Evolutionary conservation across 2,113 vertebrate genomes (phyloP).

Genomic region (Hepsetus odoe): DNA sequence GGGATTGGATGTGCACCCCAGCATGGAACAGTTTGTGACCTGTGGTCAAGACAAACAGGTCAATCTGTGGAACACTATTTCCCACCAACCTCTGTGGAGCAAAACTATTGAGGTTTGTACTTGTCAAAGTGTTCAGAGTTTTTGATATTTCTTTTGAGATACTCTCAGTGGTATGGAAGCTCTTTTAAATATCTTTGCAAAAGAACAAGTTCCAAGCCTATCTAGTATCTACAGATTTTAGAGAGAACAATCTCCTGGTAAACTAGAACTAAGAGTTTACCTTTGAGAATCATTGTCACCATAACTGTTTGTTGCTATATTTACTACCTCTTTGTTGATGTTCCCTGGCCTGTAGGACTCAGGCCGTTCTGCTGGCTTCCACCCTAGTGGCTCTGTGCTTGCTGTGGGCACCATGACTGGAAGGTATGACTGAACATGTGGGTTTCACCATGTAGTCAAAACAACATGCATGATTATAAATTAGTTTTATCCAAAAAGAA

Average conservation of each 20-base stretch:
- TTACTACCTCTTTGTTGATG: conserved; percentile 27
- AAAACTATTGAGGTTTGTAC: conserved; percentile 80
- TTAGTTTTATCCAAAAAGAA: not conserved
- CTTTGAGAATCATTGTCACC: not conserved
- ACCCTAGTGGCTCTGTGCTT: conserved; percentile 83
- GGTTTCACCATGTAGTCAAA: conserved; percentile 18
- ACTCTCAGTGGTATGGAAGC: not conserved
- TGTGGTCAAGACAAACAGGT: conserved; percentile 86
- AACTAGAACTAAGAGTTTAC: not conserved
- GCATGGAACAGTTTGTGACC: conserved; percentile 83
- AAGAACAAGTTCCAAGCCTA: too few relatives aligned
- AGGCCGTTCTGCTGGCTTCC: conserved; percentile 82
- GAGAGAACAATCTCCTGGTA: not conserved
- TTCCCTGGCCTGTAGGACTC: conserved; percentile 75
- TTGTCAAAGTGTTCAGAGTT: not conserved
- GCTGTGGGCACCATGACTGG: conserved; percentile 87
- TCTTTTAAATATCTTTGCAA: not conserved
- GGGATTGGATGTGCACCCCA: conserved; percentile 86
- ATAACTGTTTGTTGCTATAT: not conserved
- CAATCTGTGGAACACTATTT: conserved; percentile 82
- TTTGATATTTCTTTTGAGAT: too few relatives aligned
- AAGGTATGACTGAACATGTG: conserved; percentile 70
- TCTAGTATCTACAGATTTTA: not conserved
- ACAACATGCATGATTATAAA: not conserved
- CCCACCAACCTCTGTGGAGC: conserved; percentile 87